These are phyloP conservation scores for Phataginus tetradactyla DNA, from an alignment of 2,797 vertebrate genomes.

Conservation along the genomic window DNA sequence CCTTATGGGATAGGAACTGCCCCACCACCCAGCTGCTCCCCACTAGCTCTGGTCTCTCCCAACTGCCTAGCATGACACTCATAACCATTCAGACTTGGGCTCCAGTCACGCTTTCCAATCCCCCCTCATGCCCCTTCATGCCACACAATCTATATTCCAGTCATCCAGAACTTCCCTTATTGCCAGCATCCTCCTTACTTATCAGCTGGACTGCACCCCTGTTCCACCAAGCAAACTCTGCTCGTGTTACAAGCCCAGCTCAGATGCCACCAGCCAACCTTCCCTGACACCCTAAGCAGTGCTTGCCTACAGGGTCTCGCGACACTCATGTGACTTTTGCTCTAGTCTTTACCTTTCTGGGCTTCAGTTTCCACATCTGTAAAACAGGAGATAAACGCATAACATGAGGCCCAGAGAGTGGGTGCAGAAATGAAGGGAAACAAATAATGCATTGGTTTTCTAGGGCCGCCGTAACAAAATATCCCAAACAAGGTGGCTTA, in stretches of 20 bases:
- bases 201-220: background rate
- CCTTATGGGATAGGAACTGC: background rate
- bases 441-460: background rate
- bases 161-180: background rate
- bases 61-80: background rate
- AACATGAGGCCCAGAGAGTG: background rate
- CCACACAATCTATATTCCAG: background rate
- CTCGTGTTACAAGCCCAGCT: background rate
- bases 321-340: background rate
- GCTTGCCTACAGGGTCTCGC: background rate
- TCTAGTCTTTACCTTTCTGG: background rate
- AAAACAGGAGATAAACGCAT: background rate
- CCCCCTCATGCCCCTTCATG: background rate
- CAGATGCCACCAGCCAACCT: background rate
- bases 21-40: background rate
- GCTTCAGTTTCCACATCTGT: background rate
- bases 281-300: accelerated
- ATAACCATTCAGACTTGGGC: background rate
- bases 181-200: background rate
- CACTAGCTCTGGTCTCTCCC: background rate
- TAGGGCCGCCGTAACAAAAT: background rate
- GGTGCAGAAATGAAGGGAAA: background rate
- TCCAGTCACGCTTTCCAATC: background rate
- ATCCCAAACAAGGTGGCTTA: background rate
- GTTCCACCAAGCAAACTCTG: background rate